Percentiles rank a stretch among this genome's conserved stretches.
phyloP scores from a whole-genome alignment of 2,113 vertebrate genomes.

The Furnarius figulus region DNA sequence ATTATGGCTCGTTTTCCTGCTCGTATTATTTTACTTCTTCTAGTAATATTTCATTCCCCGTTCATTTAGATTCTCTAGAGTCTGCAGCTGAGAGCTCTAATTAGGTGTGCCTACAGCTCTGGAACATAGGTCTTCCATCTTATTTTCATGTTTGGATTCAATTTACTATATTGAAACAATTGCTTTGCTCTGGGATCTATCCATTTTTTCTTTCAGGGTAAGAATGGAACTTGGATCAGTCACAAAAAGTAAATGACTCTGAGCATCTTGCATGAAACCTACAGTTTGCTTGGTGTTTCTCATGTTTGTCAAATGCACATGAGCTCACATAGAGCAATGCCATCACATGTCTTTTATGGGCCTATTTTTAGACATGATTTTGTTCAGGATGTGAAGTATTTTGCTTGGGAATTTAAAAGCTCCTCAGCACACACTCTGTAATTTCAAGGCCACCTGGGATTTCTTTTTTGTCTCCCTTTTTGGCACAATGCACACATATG shows the following conservation, averaged over 20 bases:
- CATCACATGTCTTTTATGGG: neutral
- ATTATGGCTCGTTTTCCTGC: neutral
- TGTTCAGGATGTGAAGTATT: neutral
- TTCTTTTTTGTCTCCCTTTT: neutral
- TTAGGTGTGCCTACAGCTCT: slow-evolving; percentile 28
- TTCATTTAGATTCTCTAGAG: neutral
- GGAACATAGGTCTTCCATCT: slow-evolving; percentile 23
- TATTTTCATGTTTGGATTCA: slow-evolving; percentile 44
- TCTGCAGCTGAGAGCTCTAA: neutral
- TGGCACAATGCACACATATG: neutral
- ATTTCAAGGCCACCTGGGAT: neutral
- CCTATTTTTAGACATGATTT: neutral
- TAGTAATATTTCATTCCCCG: neutral
- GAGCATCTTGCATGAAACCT: neutral
- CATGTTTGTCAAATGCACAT: neutral
- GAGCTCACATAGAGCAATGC: neutral
- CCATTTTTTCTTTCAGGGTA: slow-evolving; percentile 8
- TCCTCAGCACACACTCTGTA: neutral
- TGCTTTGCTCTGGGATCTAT: neutral
- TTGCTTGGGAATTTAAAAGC: slow-evolving; percentile 30
- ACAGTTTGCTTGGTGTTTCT: neutral
- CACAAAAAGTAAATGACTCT: neutral
- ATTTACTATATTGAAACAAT: slow-evolving; percentile 13
- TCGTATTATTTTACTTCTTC: slow-evolving; percentile 12
- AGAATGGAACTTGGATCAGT: neutral